Percentiles rank a stretch among this genome's conserved stretches.
Conservation (phyloP, 2,113 vertebrate genomes). For the Chrysochloris asiatica region DNA sequence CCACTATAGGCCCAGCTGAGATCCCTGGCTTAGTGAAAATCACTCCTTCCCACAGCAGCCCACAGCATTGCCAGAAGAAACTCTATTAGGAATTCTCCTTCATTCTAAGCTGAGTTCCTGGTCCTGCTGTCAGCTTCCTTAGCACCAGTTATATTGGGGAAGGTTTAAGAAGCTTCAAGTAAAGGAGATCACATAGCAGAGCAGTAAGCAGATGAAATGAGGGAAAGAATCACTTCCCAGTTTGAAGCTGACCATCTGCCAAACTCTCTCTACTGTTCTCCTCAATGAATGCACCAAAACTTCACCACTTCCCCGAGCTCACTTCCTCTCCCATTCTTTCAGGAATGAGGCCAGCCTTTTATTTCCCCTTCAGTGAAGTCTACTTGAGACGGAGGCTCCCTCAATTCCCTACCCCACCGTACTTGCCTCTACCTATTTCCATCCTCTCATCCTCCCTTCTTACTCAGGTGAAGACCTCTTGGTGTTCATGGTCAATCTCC, state of each 20-base stretch:
- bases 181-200: not conserved
- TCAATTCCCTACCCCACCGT: not conserved
- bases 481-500: not conserved
- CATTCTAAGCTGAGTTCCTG: not conserved
- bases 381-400: not conserved
- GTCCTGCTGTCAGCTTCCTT: not conserved
- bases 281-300: not conserved
- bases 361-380: not conserved
- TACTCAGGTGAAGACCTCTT: not conserved
- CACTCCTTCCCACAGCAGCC: not conserved
- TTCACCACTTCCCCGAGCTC: not conserved
- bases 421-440: fast-evolving
- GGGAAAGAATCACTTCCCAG: not conserved
- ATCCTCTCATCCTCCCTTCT: too few species aligned
- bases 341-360: not conserved
- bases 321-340: not conserved
- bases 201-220: not conserved
- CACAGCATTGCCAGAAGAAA: not conserved
- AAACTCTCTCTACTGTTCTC: not conserved
- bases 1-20: not conserved
- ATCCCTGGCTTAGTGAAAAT: not conserved
- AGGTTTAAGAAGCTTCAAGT: not conserved
- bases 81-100: not conserved
- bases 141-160: not conserved
- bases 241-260: not conserved